phyloP scores from a whole-genome alignment of 2,888 invertebrate genomes.

The Apamea crenata region DNA sequence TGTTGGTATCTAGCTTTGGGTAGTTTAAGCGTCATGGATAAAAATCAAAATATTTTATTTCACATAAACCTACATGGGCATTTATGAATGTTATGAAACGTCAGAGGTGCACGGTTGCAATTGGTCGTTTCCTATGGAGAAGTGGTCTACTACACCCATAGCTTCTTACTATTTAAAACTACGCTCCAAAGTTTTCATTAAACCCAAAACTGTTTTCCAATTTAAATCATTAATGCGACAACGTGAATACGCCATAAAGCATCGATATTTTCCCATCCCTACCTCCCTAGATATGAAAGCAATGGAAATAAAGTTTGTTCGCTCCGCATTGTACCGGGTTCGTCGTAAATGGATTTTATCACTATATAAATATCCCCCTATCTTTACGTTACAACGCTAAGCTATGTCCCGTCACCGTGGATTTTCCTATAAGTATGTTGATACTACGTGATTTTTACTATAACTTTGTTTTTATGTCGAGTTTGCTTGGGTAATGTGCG shows the following conservation, averaged over 20 bases:
- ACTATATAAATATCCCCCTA: slow-evolving; percentile 87
- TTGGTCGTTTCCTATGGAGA: too few relatives aligned
- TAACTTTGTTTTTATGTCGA: slow-evolving; percentile 59
- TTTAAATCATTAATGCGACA: slow-evolving; percentile 15
- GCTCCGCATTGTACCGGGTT: slow-evolving; percentile 84
- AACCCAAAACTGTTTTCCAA: not conserved
- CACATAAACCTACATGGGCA: too few relatives aligned
- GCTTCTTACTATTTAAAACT: not conserved
- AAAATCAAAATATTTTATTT: too few relatives aligned
- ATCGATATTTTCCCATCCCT: slow-evolving; percentile 67
- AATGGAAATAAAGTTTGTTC: slow-evolving; percentile 89
- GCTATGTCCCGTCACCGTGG: slow-evolving; percentile 67
- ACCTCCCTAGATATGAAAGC: slow-evolving; percentile 85
- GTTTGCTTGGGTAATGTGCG: slow-evolving; percentile 53
- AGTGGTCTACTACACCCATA: not conserved
- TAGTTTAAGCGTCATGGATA: too few relatives aligned
- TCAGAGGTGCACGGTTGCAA: too few relatives aligned
- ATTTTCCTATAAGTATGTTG: slow-evolving; percentile 65
- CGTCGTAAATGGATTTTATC: slow-evolving; percentile 89
- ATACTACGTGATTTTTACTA: slow-evolving; percentile 64
- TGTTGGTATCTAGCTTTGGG: too few relatives aligned
- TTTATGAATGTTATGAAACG: too few relatives aligned
- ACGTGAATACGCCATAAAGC: slow-evolving; percentile 9
- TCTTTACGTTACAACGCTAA: slow-evolving; percentile 77
- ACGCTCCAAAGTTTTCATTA: not conserved